phyloP scores from a whole-genome alignment of 2,888 invertebrate species.

The Coelinius sp. region DNA sequence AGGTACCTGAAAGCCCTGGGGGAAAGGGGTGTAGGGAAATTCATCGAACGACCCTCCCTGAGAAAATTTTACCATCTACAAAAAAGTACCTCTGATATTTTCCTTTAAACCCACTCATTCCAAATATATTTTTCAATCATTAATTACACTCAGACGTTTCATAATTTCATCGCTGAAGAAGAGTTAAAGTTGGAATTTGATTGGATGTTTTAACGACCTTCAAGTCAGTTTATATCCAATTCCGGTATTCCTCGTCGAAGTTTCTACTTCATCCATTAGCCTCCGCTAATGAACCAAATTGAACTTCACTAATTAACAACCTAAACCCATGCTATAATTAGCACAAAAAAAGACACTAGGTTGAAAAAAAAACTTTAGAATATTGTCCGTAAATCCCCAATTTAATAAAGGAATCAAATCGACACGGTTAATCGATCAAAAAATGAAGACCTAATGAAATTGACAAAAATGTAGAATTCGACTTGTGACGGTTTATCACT shows the following conservation, averaged over 20 bases:
- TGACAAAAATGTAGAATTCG: background rate
- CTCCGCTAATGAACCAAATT: background rate
- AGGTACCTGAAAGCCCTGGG: too few species aligned
- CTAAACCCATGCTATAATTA: background rate
- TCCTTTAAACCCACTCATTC: too few species aligned
- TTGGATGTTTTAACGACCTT: background rate
- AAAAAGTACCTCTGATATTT: too few species aligned
- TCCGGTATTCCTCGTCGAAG: background rate
- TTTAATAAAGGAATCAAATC: background rate
- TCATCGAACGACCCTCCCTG: too few species aligned
- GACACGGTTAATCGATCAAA: background rate
- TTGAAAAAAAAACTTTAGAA: background rate
- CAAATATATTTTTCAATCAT: too few species aligned
- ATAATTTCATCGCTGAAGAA: too few species aligned
- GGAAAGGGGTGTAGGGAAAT: too few species aligned
- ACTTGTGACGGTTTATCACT: background rate
- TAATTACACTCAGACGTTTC: background rate
- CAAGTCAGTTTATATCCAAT: background rate
- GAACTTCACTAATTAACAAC: slow-evolving; percentile 3
- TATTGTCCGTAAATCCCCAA: background rate
- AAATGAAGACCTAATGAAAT: background rate
- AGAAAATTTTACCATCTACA: too few species aligned
- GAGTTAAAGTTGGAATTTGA: background rate
- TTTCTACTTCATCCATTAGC: background rate
- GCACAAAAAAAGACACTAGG: background rate